phyloP scores from a whole-genome alignment of 2,888 invertebrate species.

The Melinaea marsaeus region DNA sequence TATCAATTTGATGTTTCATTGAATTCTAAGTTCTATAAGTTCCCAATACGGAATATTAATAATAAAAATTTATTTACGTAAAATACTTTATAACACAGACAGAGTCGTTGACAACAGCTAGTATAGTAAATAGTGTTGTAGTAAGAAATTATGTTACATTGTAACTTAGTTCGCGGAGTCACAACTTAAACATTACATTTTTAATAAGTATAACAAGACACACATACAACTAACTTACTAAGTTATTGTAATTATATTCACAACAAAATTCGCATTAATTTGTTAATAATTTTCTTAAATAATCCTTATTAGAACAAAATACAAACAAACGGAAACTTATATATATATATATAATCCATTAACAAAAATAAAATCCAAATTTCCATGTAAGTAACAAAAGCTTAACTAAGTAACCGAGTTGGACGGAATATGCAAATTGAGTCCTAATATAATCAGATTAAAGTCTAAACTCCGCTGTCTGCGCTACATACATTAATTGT shows the following conservation, averaged over 20 bases:
- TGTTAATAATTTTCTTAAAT: not conserved
- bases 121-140: too few species aligned
- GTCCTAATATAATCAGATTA: constrained; percentile 34
- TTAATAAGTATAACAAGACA: too few species aligned
- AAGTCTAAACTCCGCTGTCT: constrained; percentile 37
- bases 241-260: not conserved
- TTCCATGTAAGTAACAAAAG: constrained; percentile 2
- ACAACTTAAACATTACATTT: too few species aligned
- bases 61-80: too few species aligned
- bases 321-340: not conserved
- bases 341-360: not conserved
- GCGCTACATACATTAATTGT: constrained; percentile 46
- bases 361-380: not conserved
- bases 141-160: too few species aligned
- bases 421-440: constrained; percentile 28
- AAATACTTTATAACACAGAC: too few species aligned
- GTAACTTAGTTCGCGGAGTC: too few species aligned
- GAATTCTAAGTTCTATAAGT: too few species aligned
- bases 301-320: not conserved
- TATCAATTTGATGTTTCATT: too few species aligned
- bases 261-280: not conserved
- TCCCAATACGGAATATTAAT: too few species aligned
- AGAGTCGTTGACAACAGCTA: too few species aligned
- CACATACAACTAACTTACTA: too few species aligned
- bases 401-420: constrained; percentile 18